These are phyloP conservation scores for Choreutis nemorana DNA, from an alignment of 2,888 invertebrate genomes.

Conservation along the genomic window DNA sequence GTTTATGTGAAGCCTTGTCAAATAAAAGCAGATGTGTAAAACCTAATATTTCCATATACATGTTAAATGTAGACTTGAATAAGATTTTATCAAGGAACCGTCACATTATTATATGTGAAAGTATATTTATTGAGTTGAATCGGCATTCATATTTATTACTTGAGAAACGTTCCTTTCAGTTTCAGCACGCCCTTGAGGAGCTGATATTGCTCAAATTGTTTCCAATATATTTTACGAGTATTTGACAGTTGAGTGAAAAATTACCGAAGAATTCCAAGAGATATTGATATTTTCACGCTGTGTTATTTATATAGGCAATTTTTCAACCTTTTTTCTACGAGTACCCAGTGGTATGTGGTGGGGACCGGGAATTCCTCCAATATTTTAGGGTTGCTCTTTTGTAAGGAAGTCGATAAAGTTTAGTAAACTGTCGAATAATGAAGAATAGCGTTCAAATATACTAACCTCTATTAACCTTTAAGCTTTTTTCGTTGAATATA, in stretches of 20 bases:
- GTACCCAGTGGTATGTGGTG: no score
- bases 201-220: slow-evolving; percentile 54
- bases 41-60: no score
- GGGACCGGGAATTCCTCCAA: no score
- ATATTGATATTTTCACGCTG: slow-evolving; percentile 37
- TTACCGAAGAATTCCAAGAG: slow-evolving; percentile 32
- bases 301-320: slow-evolving; percentile 19
- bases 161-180: slow-evolving; percentile 18
- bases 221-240: slow-evolving; percentile 56
- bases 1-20: no score
- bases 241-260: slow-evolving; percentile 55
- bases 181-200: slow-evolving; percentile 33
- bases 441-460: slow-evolving; percentile 4
- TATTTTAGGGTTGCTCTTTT: no score
- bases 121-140: slow-evolving; percentile 19
- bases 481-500: no score
- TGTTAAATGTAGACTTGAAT: no score
- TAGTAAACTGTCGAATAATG: neutral
- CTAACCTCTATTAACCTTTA: slow-evolving; percentile 5
- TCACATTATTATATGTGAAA: no score
- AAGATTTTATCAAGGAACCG: no score
- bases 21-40: no score
- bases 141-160: slow-evolving; percentile 31
- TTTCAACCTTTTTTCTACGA: neutral
- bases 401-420: no score